Evolutionary conservation across 2,797 vertebrate species (phyloP).

Genomic region (Coccyzus lansbergi): DNA sequence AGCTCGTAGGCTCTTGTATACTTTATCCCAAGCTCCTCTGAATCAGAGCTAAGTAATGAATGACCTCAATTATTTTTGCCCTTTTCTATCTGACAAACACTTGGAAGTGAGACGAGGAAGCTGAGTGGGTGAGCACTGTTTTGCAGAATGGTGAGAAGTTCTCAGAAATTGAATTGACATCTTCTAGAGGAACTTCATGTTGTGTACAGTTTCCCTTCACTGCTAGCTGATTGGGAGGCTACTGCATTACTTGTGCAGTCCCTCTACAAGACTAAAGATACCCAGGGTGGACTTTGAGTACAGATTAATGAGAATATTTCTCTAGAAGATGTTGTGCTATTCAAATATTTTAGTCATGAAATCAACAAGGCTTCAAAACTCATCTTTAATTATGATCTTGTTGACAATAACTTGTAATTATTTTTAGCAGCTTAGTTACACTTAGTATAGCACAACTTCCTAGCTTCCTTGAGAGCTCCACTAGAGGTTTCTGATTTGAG

Average conservation of each 20-base stretch:
- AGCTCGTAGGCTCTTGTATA: background rate
- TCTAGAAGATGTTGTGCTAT: background rate
- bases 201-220: background rate
- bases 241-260: background rate
- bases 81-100: background rate
- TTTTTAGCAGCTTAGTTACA: background rate
- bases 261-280: background rate
- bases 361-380: constrained; percentile 18
- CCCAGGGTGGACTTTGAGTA: background rate
- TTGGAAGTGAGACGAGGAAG: background rate
- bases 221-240: accelerated
- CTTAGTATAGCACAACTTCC: background rate
- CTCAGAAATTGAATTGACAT: background rate
- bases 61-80: background rate
- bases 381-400: background rate
- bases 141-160: background rate
- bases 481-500: background rate
- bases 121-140: background rate
- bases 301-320: background rate
- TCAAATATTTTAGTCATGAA: constrained; percentile 14
- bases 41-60: background rate
- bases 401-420: background rate
- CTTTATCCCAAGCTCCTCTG: background rate
- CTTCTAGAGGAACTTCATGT: background rate
- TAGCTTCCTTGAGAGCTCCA: background rate